Conservation (phyloP, 2,113 vertebrate genomes). For the Physeter macrocephalus region DNA sequence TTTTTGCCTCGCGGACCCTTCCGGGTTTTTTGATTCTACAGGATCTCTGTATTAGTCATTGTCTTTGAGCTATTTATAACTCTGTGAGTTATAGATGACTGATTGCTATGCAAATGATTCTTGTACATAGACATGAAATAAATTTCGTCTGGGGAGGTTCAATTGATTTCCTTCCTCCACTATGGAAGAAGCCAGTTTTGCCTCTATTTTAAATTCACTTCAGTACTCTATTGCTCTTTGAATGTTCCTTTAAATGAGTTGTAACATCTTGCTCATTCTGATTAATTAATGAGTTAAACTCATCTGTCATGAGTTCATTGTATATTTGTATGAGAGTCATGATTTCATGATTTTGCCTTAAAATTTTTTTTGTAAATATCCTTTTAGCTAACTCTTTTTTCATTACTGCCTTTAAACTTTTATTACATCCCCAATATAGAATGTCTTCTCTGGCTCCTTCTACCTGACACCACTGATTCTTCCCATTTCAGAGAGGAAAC, state of each 20-base stretch:
- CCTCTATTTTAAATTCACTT: background rate
- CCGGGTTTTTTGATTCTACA: background rate
- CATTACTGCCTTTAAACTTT: background rate
- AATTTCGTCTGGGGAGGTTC: background rate
- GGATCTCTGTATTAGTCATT: background rate
- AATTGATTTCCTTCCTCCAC: background rate
- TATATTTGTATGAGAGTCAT: too few species aligned
- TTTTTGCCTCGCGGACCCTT: background rate
- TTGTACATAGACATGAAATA: background rate
- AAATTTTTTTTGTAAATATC: background rate
- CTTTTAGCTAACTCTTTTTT: background rate
- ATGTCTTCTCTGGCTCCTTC: background rate
- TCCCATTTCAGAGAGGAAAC: background rate
- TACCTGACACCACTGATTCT: background rate
- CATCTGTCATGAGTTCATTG: background rate
- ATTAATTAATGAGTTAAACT: background rate
- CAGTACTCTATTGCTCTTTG: background rate
- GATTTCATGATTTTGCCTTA: background rate
- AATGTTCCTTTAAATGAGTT: background rate
- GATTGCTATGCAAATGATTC: background rate
- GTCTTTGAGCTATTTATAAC: background rate
- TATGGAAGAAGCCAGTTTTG: background rate
- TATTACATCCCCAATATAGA: background rate
- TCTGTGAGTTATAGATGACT: background rate
- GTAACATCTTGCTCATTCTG: background rate